phyloP scores from a whole-genome alignment of 2,797 vertebrate species.

The Myiotriccus ornatus region DNA sequence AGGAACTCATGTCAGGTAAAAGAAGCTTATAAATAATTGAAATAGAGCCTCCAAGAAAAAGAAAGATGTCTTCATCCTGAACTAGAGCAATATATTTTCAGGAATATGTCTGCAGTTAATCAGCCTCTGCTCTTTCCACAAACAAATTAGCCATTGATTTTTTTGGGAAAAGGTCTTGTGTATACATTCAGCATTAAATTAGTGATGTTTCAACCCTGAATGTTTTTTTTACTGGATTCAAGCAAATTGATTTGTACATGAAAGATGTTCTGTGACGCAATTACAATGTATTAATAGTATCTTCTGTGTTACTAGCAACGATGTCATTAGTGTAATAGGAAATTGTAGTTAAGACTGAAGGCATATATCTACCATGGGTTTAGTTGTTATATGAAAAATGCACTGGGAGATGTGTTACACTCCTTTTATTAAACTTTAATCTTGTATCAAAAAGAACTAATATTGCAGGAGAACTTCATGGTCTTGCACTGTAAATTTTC shows the following conservation, averaged over 20 bases:
- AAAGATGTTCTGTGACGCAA: neutral
- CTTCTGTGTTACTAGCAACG: neutral
- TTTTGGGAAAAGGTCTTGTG: neutral
- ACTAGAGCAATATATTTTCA: neutral
- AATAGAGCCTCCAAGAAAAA: neutral
- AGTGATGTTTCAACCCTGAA: neutral
- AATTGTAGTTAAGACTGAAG: neutral
- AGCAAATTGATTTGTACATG: neutral
- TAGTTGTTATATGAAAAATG: neutral
- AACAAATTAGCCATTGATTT: constrained; percentile 13
- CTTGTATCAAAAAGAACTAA: neutral
- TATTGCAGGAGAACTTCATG: neutral
- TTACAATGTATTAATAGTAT: neutral
- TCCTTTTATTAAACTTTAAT: neutral
- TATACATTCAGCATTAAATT: neutral
- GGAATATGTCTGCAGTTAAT: neutral
- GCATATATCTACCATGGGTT: neutral
- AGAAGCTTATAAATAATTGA: neutral
- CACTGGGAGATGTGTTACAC: neutral
- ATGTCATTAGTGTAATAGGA: neutral
- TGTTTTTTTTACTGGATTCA: neutral
- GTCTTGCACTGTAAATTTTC: neutral
- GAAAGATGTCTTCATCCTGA: neutral
- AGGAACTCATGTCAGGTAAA: neutral
- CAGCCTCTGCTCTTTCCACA: neutral